Base-by-base conservation (phyloP, 2,113 vertebrate species). In the Pogona vitticeps region DNA sequence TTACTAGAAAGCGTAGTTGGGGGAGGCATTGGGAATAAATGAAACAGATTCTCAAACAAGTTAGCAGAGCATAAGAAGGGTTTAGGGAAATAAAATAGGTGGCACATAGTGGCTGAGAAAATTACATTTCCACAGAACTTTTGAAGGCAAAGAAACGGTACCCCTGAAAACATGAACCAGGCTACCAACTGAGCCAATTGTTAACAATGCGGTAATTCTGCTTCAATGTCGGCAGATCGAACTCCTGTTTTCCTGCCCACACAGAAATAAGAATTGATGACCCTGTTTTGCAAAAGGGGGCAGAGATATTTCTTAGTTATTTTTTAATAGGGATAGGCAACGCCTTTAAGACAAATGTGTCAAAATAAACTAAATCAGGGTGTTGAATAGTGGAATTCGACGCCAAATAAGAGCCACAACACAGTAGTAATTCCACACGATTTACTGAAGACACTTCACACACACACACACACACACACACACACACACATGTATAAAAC, bases 81-180 rank as follows among this genome's bases (percentile, higher is more conserved):
- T 78, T 85, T 78, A 36, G 73, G 33, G 10, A 70, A 71, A 79
- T 56, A 78, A 77, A 76, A 77, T 77, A 70, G 26, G 52, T n/a
- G 26, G 3, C 33, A 70, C 10, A 21, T 56, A 28, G 21, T 5
- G 42, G 31, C 7, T 56, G 80, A 63, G 23, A 78, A 68, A 38
- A 17, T 20, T 63, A 20, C 21, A 26, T 13, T 78, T 68, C 42
- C 33, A 68, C 68, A 2, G n/a, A 56, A 58, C 15, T 1, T 12
- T 65, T 65, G 46, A 63, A 21, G 38, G 9, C 28, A 23, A 61
- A 31, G 61, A 6, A 20, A 68, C 26, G 10, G 8, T 67, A 28
- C 9, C 18, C 17, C 13, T 56, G 18, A 18, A 52, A 18, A 42
- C 20, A 20, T 56, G 12, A 82, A 10, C 31, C 61, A 40, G 33